Evolutionary conservation across 2,888 invertebrate genomes (phyloP).

Genomic region (Anagyrus pseudococci): DNA sequence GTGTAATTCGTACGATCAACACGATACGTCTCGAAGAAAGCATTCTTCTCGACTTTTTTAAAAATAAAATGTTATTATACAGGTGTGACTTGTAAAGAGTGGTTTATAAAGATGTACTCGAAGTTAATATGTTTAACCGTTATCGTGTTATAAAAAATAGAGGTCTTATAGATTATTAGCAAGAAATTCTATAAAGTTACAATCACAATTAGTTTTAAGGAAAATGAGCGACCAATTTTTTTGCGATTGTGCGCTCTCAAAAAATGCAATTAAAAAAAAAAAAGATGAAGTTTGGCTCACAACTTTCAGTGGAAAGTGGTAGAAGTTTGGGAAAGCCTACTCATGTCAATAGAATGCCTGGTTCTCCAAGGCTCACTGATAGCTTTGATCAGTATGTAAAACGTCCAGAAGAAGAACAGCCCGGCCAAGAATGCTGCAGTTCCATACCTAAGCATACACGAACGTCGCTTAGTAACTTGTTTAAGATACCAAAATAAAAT

Average conservation of each 20-base stretch:
- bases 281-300: background rate
- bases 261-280: background rate
- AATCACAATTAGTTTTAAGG: conserved; percentile 5
- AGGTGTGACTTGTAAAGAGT: too few relatives aligned
- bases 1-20: too few relatives aligned
- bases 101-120: too few relatives aligned
- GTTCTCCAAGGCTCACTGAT: conserved; percentile 53
- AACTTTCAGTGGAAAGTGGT: conserved; percentile 12
- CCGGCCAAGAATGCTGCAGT: conserved; percentile 61
- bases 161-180: conserved; percentile 21
- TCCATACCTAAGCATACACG: conserved; percentile 47
- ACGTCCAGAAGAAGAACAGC: conserved; percentile 62
- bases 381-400: conserved; percentile 65
- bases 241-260: background rate
- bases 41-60: too few relatives aligned
- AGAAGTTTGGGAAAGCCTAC: conserved; percentile 17
- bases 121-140: too few relatives aligned
- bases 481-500: background rate
- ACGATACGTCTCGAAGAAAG: too few relatives aligned
- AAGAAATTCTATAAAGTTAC: too few relatives aligned
- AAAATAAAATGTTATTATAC: too few relatives aligned
- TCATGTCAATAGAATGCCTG: conserved; percentile 7
- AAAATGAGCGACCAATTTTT: conserved; percentile 7
- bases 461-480: background rate
- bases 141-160: too few relatives aligned